A percentile compares a stretch with the other conserved stretches of the same genome.
Conservation (phyloP, 2,888 invertebrate species). For the Drosophila emarginata region DNA sequence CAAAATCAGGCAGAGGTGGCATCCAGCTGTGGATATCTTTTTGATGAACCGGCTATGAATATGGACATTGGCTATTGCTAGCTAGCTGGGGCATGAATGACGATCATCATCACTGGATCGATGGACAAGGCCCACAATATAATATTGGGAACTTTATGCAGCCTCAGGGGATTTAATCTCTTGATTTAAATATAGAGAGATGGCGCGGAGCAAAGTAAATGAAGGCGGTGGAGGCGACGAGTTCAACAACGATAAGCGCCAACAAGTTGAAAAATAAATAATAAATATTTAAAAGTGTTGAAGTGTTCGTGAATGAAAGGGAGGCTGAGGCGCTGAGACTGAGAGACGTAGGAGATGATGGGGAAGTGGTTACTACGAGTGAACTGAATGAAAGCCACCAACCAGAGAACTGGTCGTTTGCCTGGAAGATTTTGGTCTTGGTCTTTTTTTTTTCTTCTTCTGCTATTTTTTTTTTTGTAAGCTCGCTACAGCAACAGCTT, state of each 20-base stretch:
- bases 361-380: conserved; percentile 56
- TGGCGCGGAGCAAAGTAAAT: conserved; percentile 1
- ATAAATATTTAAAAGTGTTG: conserved; percentile 55
- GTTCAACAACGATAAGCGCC: conserved; percentile 44
- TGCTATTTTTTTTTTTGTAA: conserved; percentile 15
- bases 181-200: conserved; percentile 54
- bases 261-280: conserved; percentile 71
- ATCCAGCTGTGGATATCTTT: conserved; percentile 53
- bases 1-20: conserved; percentile 35
- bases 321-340: too few relatives aligned
- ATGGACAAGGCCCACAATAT: conserved; percentile 32
- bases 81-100: conserved; percentile 46
- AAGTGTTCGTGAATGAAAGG: conserved; percentile 7
- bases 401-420: conserved; percentile 70
- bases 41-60: conserved; percentile 35
- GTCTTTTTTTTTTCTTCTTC: conserved; percentile 38
- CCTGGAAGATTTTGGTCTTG: conserved; percentile 51
- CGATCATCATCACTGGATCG: conserved; percentile 33
- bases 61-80: conserved; percentile 14
- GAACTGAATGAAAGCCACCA: conserved; percentile 50
- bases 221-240: conserved; percentile 1
- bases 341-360: background rate
- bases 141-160: conserved; percentile 57
- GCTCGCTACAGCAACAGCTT: conserved; percentile 18
- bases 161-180: conserved; percentile 64